Evolutionary conservation across 2,113 vertebrate species (phyloP).

Genomic region (Eidolon helvum): DNA sequence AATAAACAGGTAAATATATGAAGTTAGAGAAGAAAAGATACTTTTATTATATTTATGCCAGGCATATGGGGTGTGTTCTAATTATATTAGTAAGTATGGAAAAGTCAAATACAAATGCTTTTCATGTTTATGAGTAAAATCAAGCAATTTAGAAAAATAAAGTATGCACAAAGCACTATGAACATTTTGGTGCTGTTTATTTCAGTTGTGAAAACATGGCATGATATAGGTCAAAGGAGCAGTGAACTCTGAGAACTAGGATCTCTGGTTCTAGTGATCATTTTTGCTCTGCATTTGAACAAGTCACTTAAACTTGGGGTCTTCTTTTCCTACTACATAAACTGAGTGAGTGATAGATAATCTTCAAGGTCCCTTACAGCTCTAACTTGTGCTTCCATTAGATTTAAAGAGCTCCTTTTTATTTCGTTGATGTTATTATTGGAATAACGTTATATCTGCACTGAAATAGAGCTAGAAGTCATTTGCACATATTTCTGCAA

Average conservation of each 20-base stretch:
- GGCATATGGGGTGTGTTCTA: background rate
- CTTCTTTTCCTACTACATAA: background rate
- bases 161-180: background rate
- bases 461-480: constrained; percentile 38
- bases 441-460: background rate
- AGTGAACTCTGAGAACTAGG: background rate
- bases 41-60: background rate
- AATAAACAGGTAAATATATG: background rate
- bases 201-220: background rate
- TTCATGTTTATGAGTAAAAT: background rate
- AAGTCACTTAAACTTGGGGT: background rate
- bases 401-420: background rate
- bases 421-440: background rate
- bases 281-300: background rate
- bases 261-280: background rate
- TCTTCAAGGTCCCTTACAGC: background rate
- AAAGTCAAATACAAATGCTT: background rate
- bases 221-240: background rate
- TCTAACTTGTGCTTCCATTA: background rate
- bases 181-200: background rate
- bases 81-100: background rate
- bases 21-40: background rate
- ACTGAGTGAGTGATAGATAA: background rate
- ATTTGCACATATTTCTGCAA: constrained; percentile 40
- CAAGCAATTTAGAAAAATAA: background rate